Base-by-base conservation (phyloP, 2,797 vertebrate genomes). In the Myotis findleyi region DNA sequence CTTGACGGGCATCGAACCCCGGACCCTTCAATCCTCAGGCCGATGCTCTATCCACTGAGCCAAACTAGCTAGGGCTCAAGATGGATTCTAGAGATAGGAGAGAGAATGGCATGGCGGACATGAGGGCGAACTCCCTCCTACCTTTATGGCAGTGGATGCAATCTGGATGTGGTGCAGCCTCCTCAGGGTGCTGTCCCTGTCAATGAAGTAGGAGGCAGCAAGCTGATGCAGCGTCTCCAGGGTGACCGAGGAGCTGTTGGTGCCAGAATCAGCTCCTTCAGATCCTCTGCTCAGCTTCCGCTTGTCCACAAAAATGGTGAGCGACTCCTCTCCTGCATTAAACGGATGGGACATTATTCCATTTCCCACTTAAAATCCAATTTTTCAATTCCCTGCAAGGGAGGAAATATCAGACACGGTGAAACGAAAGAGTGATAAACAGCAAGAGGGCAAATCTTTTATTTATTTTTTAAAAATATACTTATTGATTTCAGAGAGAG, bases 291-390 rank as follows among this genome's bases (percentile, higher is more conserved):
- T 99, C 98, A 99, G 98, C 98, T 99, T 99, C 98, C 99, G 98
- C 98, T 99, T 99, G 98, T 99, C 99, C 98, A 99, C 99, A 98
- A 99, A 99, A 98, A 99, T 99, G 4, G 99, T 99, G 98, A 99
- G 99, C 77, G 99, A 99, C 98, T 99, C 99, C 98, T 99, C 99
- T 97, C 99, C 99, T 99, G 98, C 12, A 97, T 25, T 94, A 59
- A 94, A 49, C 68, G 97, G 36, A 97, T 44, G 53, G 38, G 17
- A 59, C 21, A 73, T 92, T 72, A 95, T 55, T 92, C 17, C 30
- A 38, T 53, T 92, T 92, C 18, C 57, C 33, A 90, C 33, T 44
- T 55, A 41, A 80, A 72, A 75, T n/a, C 13, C 20, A 4, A 5
- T 23, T 25, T 20, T 73, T 51, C 7, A n/a, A 1, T 83, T 30